Percentiles rank a stretch among this genome's conserved stretches.
phyloP scores from a whole-genome alignment of 2,888 invertebrate genomes.

The Drosophila mimetica region DNA sequence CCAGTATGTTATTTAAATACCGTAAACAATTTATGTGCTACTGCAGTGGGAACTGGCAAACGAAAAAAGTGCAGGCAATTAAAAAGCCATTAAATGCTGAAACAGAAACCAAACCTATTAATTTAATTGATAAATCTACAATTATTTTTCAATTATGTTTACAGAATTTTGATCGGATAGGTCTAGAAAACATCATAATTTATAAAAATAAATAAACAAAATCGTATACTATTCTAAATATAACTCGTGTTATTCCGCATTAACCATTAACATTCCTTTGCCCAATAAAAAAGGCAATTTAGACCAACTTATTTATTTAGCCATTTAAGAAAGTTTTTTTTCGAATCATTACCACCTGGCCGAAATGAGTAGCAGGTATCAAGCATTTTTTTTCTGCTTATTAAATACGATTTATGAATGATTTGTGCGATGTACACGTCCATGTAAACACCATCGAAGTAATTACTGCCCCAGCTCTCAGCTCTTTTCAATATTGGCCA shows the following conservation, averaged over 20 bases:
- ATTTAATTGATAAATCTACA: neutral
- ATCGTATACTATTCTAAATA: neutral
- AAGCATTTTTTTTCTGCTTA: neutral
- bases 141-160: neutral
- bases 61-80: conserved; percentile 4
- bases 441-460: conserved; percentile 20
- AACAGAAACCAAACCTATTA: neutral
- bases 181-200: too few relatives aligned
- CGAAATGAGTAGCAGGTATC: neutral
- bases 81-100: conserved; percentile 3
- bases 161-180: neutral
- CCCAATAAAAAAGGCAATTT: conserved; percentile 8
- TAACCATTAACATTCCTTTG: conserved; percentile 12
- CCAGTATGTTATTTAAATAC: conserved; percentile 11
- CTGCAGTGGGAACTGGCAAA: neutral
- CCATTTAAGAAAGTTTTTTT: neutral
- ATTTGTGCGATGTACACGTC: conserved; percentile 3
- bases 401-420: conserved; percentile 5
- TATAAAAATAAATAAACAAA: neutral
- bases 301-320: conserved; percentile 2
- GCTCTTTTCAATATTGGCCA: neutral
- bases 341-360: neutral
- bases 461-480: neutral
- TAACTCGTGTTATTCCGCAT: neutral
- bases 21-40: neutral